A percentile compares a stretch with the other conserved stretches of the same genome.
Conservation (phyloP, 2,888 invertebrate species). For the Nomada hirtipes region DNA sequence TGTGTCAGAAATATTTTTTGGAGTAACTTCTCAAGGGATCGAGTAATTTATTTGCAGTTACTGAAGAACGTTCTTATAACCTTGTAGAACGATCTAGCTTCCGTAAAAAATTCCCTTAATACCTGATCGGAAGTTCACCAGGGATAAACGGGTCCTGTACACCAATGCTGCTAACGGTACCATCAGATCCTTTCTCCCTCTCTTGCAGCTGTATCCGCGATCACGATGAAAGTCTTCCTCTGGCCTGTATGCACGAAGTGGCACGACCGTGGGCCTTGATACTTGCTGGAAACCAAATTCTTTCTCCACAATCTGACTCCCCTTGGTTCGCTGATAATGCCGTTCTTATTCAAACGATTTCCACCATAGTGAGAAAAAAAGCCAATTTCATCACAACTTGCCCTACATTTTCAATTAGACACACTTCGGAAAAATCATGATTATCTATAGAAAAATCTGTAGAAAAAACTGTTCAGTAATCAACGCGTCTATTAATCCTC, state of each 20-base stretch:
- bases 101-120: background rate
- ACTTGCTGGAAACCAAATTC: conserved; percentile 31
- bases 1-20: no score
- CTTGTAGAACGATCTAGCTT: background rate
- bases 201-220: conserved; percentile 45
- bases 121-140: conserved; percentile 50
- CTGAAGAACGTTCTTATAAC: no score
- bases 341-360: background rate
- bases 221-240: conserved; percentile 58
- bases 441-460: no score
- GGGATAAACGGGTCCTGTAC: conserved; percentile 43
- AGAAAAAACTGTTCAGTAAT: no score
- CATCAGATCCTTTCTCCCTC: conserved; percentile 58
- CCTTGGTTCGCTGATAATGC: background rate
- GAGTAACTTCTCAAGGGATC: no score
- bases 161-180: conserved; percentile 55
- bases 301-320: conserved; percentile 20
- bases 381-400: background rate
- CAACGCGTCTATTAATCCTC: no score
- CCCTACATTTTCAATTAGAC: background rate
- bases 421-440: background rate
- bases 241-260: conserved; percentile 36
- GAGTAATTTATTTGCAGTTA: no score
- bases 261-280: conserved; percentile 48
- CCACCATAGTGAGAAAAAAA: background rate